Evolutionary conservation across 2,113 vertebrate genomes (phyloP), one percentile per base, ranked within the genome.

Genomic region (Anarrhichthys ocellatus): DNA sequence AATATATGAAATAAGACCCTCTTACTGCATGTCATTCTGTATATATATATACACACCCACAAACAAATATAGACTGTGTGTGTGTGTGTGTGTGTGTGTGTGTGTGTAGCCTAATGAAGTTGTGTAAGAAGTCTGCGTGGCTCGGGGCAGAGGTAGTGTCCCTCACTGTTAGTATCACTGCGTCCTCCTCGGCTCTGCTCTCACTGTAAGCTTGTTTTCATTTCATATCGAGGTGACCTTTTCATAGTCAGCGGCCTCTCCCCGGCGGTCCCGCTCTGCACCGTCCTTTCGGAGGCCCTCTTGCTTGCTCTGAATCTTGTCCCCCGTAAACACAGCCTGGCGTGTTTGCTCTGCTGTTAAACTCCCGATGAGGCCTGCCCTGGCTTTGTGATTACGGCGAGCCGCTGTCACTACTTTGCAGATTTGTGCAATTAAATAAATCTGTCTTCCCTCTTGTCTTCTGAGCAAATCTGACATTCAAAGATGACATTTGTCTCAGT

Each of bases 391-490:
- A 86, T 86, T 70, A 87, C 69, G 65, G 71, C 13, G 7, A 50
- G 65, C 61, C 61, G 24, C 79, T 69, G 81, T 85, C 78, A 64
- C 74, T 72, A 80, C 76, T 76, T 42, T 84, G 84, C 80, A 83
- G 81, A 83, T 88, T 86, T 73, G 72, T 80, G 71, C 80, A 73
- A 72, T 91, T 89, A 78, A 85, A 89, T 91, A 92, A 87, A 89
- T 92, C 92, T 82, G 76, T 87, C 78, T 76, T 75, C 67, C 59
- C 65, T 78, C 83, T 91, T 92, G 88, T 94, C 93, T 88, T 89
- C 86, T 79, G 84, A 87, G 86, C 81, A 81, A 93, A 94, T 92
- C 90, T 95, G 94, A 94, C 93, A 95, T 94, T 94, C 93, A 85
- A 84, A 83, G 81, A 88, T 94, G 93, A 92, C 94, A 93, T 95